Percentiles rank a stretch among this genome's conserved stretches.
phyloP scores from a whole-genome alignment of 1,140 invertebrate genomes.

The Homarus americanus region DNA sequence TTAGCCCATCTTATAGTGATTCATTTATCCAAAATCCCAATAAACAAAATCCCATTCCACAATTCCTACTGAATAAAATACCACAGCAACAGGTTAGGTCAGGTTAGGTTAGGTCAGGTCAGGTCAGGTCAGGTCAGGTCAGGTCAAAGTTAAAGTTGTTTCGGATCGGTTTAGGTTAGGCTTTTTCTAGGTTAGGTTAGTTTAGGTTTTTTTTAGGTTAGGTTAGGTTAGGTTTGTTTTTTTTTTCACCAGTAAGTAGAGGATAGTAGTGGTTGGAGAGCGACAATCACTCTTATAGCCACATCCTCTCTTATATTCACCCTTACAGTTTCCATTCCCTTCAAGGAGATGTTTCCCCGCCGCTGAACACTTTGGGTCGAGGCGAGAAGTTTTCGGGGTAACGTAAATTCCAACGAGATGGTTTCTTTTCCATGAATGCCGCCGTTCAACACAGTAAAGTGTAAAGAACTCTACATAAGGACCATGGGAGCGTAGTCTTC shows the following conservation, averaged over 20 bases:
- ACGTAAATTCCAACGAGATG: constrained; percentile 6
- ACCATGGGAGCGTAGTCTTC: constrained; percentile 30
- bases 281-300: neutral
- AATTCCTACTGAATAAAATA: too few relatives aligned
- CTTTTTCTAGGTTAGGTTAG: too few relatives aligned
- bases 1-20: too few relatives aligned
- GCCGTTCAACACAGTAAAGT: neutral
- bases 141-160: too few relatives aligned
- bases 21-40: too few relatives aligned
- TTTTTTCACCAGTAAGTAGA: neutral
- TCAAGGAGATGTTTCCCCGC: constrained; percentile 12
- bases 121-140: too few relatives aligned
- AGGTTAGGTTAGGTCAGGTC: too few relatives aligned
- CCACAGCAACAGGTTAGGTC: too few relatives aligned
- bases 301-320: neutral
- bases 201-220: too few relatives aligned
- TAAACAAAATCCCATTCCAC: too few relatives aligned
- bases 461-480: constrained; percentile 56
- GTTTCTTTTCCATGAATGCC: neutral
- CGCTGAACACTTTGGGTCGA: neutral
- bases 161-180: too few relatives aligned
- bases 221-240: too few relatives aligned
- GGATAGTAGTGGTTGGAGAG: neutral
- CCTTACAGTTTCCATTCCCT: neutral
- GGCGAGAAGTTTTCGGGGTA: constrained; percentile 36